Conservation (phyloP, 2,113 vertebrate genomes). For the Pungitius pungitius region DNA sequence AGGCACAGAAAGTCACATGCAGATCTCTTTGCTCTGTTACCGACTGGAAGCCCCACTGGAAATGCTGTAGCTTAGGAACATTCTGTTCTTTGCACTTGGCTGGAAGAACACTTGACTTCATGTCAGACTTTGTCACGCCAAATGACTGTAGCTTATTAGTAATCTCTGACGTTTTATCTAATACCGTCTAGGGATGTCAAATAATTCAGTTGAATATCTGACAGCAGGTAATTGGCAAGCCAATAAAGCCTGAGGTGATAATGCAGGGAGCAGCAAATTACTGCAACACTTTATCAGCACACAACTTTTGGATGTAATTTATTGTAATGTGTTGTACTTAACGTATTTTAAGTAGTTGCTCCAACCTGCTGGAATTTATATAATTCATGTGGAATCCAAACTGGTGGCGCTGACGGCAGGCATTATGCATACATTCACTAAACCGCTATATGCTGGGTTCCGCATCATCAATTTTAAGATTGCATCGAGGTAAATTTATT, state of each 20-base stretch:
- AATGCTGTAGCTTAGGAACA: not conserved
- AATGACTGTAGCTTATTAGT: slow-evolving; percentile 28
- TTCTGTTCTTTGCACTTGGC: not conserved
- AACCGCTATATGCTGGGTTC: not conserved
- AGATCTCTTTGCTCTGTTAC: slow-evolving; percentile 13
- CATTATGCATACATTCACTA: not conserved
- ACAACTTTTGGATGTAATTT: not conserved
- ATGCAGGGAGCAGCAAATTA: not conserved
- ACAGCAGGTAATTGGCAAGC: slow-evolving; percentile 6
- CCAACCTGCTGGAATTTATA: too few relatives aligned
- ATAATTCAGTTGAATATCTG: not conserved
- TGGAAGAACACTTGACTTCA: slow-evolving; percentile 6
- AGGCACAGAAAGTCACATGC: slow-evolving; percentile 10
- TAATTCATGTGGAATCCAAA: not conserved
- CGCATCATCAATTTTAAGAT: not conserved
- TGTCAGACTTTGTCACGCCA: slow-evolving; percentile 5
- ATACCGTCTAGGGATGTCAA: not conserved
- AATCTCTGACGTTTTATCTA: not conserved
- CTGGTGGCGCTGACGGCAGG: not conserved
- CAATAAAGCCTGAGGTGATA: not conserved
- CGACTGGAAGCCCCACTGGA: slow-evolving; percentile 12
- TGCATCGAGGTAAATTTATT: not conserved
- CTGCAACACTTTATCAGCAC: not conserved
- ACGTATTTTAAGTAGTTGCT: too few relatives aligned
- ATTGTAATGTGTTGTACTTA: not conserved